These are phyloP conservation scores for Zootermopsis nevadensis DNA, from an alignment of 2,888 invertebrate genomes.

Conservation along the genomic window DNA sequence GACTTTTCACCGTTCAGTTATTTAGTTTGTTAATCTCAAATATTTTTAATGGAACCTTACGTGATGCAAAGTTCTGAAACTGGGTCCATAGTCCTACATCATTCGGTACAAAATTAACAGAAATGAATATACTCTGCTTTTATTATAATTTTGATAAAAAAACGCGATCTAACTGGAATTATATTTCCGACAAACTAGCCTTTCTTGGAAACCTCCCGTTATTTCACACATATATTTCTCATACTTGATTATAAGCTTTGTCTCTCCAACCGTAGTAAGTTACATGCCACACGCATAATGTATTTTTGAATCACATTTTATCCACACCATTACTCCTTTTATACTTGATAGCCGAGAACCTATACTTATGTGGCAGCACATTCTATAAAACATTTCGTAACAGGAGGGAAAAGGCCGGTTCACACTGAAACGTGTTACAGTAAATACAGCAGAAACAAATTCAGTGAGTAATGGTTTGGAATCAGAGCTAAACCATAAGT, in stretches of 20 bases:
- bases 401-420: conserved; percentile 6
- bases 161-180: too few relatives aligned
- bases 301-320: conserved; percentile 48
- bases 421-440: neutral
- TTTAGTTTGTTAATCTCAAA: too few relatives aligned
- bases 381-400: neutral
- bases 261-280: neutral
- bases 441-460: too few relatives aligned
- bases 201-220: neutral
- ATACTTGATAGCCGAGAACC: conserved; percentile 35
- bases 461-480: too few relatives aligned
- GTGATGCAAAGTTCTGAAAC: too few relatives aligned
- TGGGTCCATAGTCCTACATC: too few relatives aligned
- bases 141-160: too few relatives aligned
- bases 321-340: conserved; percentile 48
- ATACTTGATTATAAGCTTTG: neutral
- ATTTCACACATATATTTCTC: neutral
- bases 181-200: neutral
- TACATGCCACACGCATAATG: conserved; percentile 42
- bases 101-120: too few relatives aligned
- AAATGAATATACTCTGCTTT: too few relatives aligned
- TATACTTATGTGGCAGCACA: neutral
- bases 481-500: too few relatives aligned
- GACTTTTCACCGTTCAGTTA: too few relatives aligned
- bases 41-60: too few relatives aligned